Conservation (phyloP, 2,113 vertebrate species). For the Ptilorrhoa leucosticta region DNA sequence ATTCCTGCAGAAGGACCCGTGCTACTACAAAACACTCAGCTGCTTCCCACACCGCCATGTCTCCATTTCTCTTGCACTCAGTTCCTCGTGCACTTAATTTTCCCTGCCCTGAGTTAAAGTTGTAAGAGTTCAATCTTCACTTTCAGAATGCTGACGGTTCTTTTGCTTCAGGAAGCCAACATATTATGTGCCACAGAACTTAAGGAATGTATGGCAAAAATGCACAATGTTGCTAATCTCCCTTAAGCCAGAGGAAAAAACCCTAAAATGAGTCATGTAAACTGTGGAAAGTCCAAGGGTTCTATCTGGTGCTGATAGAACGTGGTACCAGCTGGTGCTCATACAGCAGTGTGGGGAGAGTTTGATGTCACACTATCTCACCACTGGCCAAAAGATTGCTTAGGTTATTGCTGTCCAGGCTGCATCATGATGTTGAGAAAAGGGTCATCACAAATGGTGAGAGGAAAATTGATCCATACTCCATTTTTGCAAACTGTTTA, state of each 20-base stretch:
- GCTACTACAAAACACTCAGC: neutral
- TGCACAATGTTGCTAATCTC: neutral
- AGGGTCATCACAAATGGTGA: neutral
- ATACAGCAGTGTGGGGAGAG: rapidly evolving
- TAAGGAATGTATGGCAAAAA: neutral
- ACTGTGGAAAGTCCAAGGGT: neutral
- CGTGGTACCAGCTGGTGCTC: neutral
- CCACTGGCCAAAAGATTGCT: neutral
- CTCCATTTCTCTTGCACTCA: neutral
- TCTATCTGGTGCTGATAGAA: neutral
- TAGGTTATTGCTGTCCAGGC: neutral
- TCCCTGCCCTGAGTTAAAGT: neutral
- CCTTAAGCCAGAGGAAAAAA: neutral
- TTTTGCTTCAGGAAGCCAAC: neutral
- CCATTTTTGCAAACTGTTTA: neutral
- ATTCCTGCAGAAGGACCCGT: neutral
- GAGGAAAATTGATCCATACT: neutral
- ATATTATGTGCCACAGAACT: neutral
- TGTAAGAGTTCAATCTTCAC: neutral
- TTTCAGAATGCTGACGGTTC: neutral
- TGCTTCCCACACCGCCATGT: neutral
- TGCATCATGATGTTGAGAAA: neutral
- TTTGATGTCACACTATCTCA: neutral
- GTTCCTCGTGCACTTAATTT: neutral
- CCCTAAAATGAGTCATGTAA: neutral